Evolutionary conservation across 1,140 invertebrate species (phyloP).

Genomic region (Scaptomyza pallida): DNA sequence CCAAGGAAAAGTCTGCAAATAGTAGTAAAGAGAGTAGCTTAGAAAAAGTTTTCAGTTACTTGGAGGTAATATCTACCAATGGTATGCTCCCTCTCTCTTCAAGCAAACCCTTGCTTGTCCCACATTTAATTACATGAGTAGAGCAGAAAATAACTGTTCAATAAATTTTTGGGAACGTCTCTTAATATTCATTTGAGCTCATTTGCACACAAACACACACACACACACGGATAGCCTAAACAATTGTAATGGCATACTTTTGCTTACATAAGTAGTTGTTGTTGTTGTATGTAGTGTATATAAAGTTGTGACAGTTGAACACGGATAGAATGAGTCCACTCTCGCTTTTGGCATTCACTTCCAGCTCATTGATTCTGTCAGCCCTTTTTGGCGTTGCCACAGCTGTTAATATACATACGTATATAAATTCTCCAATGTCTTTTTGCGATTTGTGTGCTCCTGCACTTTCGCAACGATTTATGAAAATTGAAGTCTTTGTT

Average conservation of each 20-base stretch:
- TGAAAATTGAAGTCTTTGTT: slow-evolving; percentile 80
- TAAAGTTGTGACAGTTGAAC: neutral
- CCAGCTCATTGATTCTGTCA: slow-evolving; percentile 41
- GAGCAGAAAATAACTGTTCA: neutral
- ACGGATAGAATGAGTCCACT: slow-evolving; percentile 22
- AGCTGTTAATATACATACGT: slow-evolving; percentile 80
- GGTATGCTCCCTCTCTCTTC: too few relatives aligned
- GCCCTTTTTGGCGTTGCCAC: slow-evolving; percentile 41
- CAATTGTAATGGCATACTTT: slow-evolving; percentile 1
- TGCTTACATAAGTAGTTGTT: too few relatives aligned
- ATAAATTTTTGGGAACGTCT: neutral
- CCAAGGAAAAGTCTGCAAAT: too few relatives aligned
- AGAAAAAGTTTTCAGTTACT: too few relatives aligned
- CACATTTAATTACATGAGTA: neutral
- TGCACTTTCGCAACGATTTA: slow-evolving; percentile 62
- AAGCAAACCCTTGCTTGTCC: too few relatives aligned
- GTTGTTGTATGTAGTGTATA: too few relatives aligned
- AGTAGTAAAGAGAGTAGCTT: too few relatives aligned
- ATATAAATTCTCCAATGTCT: slow-evolving; percentile 64
- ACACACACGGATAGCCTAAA: neutral
- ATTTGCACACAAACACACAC: neutral
- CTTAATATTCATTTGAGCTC: neutral
- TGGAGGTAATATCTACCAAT: too few relatives aligned
- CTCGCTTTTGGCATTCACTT: slow-evolving; percentile 27
- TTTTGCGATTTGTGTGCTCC: neutral